A percentile compares a stretch with the other conserved stretches of the same genome.
Conservation (phyloP, 2,888 invertebrate genomes). For the Tholera decimalis region DNA sequence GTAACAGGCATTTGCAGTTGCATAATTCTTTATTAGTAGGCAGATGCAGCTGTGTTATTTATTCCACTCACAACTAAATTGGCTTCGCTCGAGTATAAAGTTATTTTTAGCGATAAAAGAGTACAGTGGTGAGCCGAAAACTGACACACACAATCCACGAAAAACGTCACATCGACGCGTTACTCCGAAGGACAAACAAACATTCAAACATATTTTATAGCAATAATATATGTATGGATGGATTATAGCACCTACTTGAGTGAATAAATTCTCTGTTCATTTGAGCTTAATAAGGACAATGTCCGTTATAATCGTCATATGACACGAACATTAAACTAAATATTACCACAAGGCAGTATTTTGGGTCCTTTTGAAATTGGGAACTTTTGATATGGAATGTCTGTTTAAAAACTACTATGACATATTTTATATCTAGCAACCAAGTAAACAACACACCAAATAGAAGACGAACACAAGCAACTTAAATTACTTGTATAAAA, state of each 20-base stretch:
- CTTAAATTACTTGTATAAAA: background rate
- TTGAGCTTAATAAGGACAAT: background rate
- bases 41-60: background rate
- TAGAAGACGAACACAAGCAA: background rate
- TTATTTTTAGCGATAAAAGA: too few species aligned
- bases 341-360: slow-evolving; percentile 7
- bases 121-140: too few species aligned
- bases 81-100: too few species aligned
- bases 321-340: background rate
- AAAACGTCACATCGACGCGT: too few species aligned
- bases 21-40: background rate
- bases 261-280: background rate
- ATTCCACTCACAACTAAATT: too few species aligned
- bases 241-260: too few species aligned
- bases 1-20: background rate
- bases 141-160: too few species aligned
- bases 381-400: background rate
- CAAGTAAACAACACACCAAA: background rate
- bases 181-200: too few species aligned
- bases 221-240: too few species aligned
- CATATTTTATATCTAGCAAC: too few species aligned
- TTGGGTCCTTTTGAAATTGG: background rate
- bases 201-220: too few species aligned
- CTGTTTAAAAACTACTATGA: too few species aligned
- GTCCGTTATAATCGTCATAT: background rate